Evolutionary conservation across 2,797 vertebrate genomes (phyloP), one percentile per base, ranked within the genome.

Genomic region (Valencia hispanica): DNA sequence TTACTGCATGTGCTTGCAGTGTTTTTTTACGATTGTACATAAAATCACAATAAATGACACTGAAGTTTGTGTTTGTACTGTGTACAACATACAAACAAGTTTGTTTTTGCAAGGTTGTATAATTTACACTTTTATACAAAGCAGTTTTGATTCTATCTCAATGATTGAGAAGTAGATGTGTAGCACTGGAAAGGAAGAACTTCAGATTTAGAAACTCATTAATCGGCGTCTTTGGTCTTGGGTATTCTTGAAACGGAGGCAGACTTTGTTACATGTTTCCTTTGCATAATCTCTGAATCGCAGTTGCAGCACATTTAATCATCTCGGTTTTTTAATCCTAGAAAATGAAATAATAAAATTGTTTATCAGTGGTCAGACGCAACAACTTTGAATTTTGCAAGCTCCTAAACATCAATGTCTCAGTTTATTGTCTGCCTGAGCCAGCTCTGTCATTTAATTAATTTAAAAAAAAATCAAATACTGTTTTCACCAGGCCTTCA

Each of bases 381-480:
- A 71, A 32, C 73, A 59, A 53, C 79, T 85, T 85, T 84, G 75
- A 84, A 81, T 68, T 63, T 63, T 82, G 47, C 36, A 70, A 48
- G 36, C 68, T 72, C 27, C 51, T 51, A 39, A 68, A 78, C 65
- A 79, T 75, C 70, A 73, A 32, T 50, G 51, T 45, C 15, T 55
- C 25, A 7, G 50, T 74, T 68, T 80, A 50, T 30, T 70, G 45
- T 65, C 30, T 41, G 51, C 45, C 73, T 73, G 66, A 73, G 68
- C 47, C 65, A 45, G 73, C 66, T 25, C 12, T 50, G 47, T 79
- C 75, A 70, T 73, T 50, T 61, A 76, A 79, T 84, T 81, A 45
- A 85, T 75, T 77, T 30, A 0, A 53, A n/a, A 68, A 82, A 86
- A 72, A 77, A 78, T 65, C 69, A 11, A 69, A 66, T 84, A 73